phyloP scores from a whole-genome alignment of 2,888 invertebrate genomes.

The Agonopterix alstromeriana region DNA sequence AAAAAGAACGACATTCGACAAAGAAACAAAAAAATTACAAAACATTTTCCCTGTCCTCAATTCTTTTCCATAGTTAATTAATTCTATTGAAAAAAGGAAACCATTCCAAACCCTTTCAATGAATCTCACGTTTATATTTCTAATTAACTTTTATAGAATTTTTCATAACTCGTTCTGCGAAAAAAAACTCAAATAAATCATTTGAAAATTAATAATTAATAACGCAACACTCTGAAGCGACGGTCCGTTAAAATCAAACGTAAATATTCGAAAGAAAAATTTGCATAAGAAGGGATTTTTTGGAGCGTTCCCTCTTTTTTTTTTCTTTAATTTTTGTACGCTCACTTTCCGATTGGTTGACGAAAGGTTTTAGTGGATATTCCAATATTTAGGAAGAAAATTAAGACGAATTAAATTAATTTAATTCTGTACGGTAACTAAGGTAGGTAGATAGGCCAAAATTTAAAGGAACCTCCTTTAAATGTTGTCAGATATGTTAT shows the following conservation, averaged over 20 bases:
- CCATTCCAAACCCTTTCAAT: conserved; percentile 48
- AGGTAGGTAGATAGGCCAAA: no score
- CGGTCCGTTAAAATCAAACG: conserved; percentile 57
- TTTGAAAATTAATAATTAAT: conserved; percentile 72
- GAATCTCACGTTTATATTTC: conserved; percentile 42
- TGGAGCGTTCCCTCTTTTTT: conserved; percentile 12
- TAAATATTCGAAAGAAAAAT: conserved; percentile 50
- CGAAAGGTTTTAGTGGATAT: conserved; percentile 28
- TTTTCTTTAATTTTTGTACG: conserved; percentile 32
- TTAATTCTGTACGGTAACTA: no score
- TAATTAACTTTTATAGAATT: conserved; percentile 59
- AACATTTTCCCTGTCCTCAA: conserved; percentile 21
- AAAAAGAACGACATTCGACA: background rate
- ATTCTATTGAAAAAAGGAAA: conserved; percentile 47
- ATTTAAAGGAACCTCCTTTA: no score
- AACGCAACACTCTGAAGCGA: conserved; percentile 43
- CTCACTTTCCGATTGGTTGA: conserved; percentile 39
- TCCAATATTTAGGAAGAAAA: background rate
- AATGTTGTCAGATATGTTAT: no score
- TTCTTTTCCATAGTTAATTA: conserved; percentile 36
- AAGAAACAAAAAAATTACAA: conserved; percentile 5
- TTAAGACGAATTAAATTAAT: no score
- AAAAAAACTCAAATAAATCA: conserved; percentile 59
- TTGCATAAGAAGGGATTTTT: conserved; percentile 63
- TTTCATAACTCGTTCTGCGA: conserved; percentile 42